Base-by-base conservation (phyloP, 2,888 invertebrate species). In the Anthophora plumipes region DNA sequence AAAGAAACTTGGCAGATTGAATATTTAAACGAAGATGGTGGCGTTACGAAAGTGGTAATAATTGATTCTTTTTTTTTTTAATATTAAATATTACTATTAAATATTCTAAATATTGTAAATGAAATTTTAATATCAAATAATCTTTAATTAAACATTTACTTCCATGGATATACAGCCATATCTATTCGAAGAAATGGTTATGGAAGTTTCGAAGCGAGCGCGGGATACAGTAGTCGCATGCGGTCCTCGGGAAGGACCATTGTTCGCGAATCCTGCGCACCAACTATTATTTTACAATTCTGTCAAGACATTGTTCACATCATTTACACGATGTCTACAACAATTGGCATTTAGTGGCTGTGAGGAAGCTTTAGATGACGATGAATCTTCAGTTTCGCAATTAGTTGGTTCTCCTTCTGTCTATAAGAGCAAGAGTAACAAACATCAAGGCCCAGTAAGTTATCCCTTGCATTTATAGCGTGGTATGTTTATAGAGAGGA, bases 1-100 rank as follows among this genome's bases (percentile, higher is more conserved):
- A 95, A 95, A 85, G 99, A 99, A 94, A 96, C 96, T 0, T 99
- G 98, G 98, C 95, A 96, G 89, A 96, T 98, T 80, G 97, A 97
- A 85, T 96, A 97, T 91, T 96, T 96, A 89, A 96, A 97, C 85
- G 96, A 97, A 89, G 96, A 97, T 91, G 97, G 97, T 3, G 97
- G 98, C 20, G 96, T 98, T 14, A 98, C 98, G 0, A 95, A 96
- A 89, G 94, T 98, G 93, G 97, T 97, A 92, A 94, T 55, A 68
- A 43, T 72, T 41, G 17, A n/a, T 17, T 61, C 12, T 46, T 22
- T 1, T 48, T 14, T 14, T 20, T 6, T 48, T 37, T 22, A 11
- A 20, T 37, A 55, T 39, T 46, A 39, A 7, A 11, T 39, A 22
- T 60, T 39, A 22, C n/a, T n/a, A 66, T 54, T 52, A 12, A 57